phyloP scores from a whole-genome alignment of 2,113 vertebrate species.

The Sapayoa aenigma region DNA sequence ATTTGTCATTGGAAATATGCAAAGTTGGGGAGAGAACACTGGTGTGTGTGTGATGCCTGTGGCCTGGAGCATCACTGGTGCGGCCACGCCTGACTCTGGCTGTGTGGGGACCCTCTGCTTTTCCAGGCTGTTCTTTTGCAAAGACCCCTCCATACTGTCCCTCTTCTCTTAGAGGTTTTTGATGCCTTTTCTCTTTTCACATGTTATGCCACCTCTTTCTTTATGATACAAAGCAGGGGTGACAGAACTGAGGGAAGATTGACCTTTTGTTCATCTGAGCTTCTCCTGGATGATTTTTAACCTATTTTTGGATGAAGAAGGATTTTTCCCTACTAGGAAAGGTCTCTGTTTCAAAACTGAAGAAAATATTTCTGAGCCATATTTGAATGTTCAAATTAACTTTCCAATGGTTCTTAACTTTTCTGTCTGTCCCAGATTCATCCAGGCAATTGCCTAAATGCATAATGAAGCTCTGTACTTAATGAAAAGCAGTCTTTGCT shows the following conservation, averaged over 20 bases:
- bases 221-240: not conserved
- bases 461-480: not conserved
- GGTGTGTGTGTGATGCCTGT: not conserved
- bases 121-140: not conserved
- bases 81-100: not conserved
- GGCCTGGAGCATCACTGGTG: not conserved
- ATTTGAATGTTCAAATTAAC: not conserved
- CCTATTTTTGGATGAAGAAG: slow-evolving; percentile 8
- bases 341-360: not conserved
- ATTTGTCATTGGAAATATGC: not conserved
- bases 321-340: not conserved
- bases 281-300: slow-evolving; percentile 21
- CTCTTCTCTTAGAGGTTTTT: not conserved
- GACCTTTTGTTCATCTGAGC: not conserved
- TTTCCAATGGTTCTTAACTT: not conserved
- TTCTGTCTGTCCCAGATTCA: not conserved
- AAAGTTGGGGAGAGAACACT: rapidly evolving
- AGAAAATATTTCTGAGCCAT: not conserved
- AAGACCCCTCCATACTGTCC: rapidly evolving
- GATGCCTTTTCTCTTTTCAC: not conserved
- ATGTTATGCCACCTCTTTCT: not conserved
- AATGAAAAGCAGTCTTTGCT: not conserved
- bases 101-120: rapidly evolving
- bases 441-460: not conserved
- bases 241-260: not conserved